Base-by-base conservation (phyloP, 2,113 vertebrate species). In the Carassius carassius region DNA sequence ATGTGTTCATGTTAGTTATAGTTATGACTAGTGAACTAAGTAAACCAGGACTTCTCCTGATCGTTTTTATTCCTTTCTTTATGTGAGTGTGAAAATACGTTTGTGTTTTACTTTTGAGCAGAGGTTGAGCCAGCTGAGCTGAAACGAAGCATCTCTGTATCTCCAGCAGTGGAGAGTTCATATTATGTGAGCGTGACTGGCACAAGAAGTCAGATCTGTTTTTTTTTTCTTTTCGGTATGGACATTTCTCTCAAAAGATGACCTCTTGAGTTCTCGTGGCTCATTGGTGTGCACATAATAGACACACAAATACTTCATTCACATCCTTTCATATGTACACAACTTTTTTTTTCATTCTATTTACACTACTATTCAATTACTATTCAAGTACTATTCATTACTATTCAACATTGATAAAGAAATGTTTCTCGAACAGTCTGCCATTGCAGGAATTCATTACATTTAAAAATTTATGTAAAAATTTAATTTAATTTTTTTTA, bases 221-320 rank as follows among this genome's bases (percentile, higher is more conserved):
- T 17, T 1, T 72, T 69, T 19, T 35, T 58, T 58, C 7, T 56
- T 56, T 5, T 56, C 17, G 19, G 29, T 47, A 25, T 72, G 80
- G 67, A 2, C 32, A 72, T 70, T 54, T 23, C 4, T 51, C 47
- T 58, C 25, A 82, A 41, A 82, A 82, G 9, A 51, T 82, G 65
- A 72, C 65, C 19, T 82, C 16, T 56, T 70, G 49, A 32, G 49
- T 32, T 72, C 11, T 35, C 0, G 32, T 23, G 29, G 49, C 32
- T 82, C 49, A 73, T 37, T 41, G 21, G 19, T 9, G 19, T 82
- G 81, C 47, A 41, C 47, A 58, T 37, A 58, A 72, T 23, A 29
- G 0, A 69, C 3, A 49, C 5, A 29, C 16, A 23, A 17, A 70
- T 12, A 23, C 60, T 80, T 70, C 10, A 72, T 10, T 69, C 21